phyloP scores from a whole-genome alignment of 2,888 invertebrate genomes.

The Lissocephala sabroskyi region DNA sequence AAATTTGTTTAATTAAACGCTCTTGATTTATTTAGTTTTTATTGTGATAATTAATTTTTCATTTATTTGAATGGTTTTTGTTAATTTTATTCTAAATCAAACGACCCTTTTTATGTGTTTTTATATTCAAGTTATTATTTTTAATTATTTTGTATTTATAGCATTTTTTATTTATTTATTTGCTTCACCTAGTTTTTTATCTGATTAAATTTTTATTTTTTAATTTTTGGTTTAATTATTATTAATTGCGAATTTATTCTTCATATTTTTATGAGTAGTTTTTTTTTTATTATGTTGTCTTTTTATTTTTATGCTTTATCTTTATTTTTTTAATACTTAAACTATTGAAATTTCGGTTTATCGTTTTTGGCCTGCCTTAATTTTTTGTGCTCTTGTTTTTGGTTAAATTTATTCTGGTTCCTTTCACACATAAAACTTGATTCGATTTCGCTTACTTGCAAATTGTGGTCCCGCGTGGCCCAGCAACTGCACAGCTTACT shows the following conservation, averaged over 20 bases:
- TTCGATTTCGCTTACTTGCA: too few species aligned
- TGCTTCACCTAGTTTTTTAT: background rate
- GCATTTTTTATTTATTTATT: conserved; percentile 1
- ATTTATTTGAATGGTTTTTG: background rate
- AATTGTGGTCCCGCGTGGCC: too few species aligned
- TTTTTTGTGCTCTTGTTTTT: background rate
- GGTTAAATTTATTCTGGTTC: too few species aligned
- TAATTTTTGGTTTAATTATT: conserved; percentile 5
- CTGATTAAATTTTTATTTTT: background rate
- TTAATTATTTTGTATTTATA: background rate
- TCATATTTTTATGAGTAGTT: background rate
- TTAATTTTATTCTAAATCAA: background rate
- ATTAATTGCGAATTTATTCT: too few species aligned
- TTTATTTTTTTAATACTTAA: background rate
- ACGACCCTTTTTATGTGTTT: background rate
- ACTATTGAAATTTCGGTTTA: background rate
- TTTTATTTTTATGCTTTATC: background rate
- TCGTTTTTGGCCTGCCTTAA: background rate
- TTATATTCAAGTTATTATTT: background rate
- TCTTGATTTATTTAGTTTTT: background rate
- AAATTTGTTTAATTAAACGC: background rate
- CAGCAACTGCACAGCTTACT: too few species aligned
- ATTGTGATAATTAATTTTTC: background rate
- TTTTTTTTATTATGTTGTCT: conserved; percentile 5
- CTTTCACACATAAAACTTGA: too few species aligned